Evolutionary conservation across 2,797 vertebrate species (phyloP).

Genomic region (Adrianichthys oophorus): DNA sequence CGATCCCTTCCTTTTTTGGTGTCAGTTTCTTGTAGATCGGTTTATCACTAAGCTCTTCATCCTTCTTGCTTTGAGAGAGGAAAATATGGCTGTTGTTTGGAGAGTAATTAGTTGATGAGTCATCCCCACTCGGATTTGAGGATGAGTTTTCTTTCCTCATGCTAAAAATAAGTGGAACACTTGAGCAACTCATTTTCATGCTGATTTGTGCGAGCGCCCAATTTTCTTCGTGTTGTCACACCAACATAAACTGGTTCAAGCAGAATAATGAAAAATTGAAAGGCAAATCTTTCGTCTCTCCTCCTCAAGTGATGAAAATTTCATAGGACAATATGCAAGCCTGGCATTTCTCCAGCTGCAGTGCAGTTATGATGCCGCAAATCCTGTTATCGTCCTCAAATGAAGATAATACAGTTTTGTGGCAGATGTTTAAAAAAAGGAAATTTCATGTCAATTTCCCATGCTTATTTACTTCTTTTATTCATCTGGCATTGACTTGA

Average conservation of each 20-base stretch:
- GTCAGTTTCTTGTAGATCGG: slow-evolving; percentile 6
- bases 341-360: slow-evolving; percentile 46
- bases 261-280: slow-evolving; percentile 76
- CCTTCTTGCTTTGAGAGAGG: slow-evolving; percentile 1
- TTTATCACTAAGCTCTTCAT: slow-evolving; percentile 8
- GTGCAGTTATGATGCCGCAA: slow-evolving; percentile 30
- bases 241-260: slow-evolving; percentile 61
- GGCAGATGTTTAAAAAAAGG: slow-evolving; percentile 18
- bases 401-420: slow-evolving; percentile 48
- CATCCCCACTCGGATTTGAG: slow-evolving; percentile 18
- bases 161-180: slow-evolving; percentile 41
- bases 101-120: slow-evolving; percentile 48
- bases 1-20: neutral
- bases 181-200: slow-evolving; percentile 46
- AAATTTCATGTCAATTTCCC: slow-evolving; percentile 9
- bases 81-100: slow-evolving; percentile 34
- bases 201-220: slow-evolving; percentile 39
- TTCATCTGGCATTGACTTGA: slow-evolving; percentile 6
- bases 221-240: slow-evolving; percentile 52
- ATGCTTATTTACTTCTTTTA: neutral
- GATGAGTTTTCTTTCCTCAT: slow-evolving; percentile 12
- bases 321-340: slow-evolving; percentile 71
- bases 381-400: slow-evolving; percentile 42
- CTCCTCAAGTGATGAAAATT: slow-evolving; percentile 74
- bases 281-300: slow-evolving; percentile 63